Evolutionary conservation across 2,888 invertebrate species (phyloP), one percentile per base, ranked within the genome.

Genomic region (Neria commutata): DNA sequence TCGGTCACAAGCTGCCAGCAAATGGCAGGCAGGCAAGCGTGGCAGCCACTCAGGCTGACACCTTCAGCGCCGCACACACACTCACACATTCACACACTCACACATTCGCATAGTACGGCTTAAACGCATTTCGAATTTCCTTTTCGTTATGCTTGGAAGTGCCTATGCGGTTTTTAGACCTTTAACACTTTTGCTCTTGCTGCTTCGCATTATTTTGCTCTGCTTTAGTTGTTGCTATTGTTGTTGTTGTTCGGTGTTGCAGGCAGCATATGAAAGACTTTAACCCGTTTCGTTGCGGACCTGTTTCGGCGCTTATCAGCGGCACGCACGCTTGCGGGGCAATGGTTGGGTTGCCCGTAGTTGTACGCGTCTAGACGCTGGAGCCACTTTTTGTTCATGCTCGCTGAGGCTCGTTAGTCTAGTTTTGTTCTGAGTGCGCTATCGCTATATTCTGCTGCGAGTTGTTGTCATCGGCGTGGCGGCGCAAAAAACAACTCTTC

Each of bases 71-170:
- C 23, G 2, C 37, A 29, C 40, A 16, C 25, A 23, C 46, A 25
- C n/a, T 14, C 25, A 23, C 25, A 42, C 34, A 33, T 52, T n/a
- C 16, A 24, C 14, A 14, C 26, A 33, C 17, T 16, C 34, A 19
- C 17, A 16, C 50, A 19, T 14, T 11, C 34, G 11, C 5, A 14
- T 29, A 29, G 21, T 40, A 23, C 25, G 2, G 29, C 29, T n/a
- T 34, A 8, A 16, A 51, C 14, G 21, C 17, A 26, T 37, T 42
- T 40, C 14, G 49, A 66, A 68, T 75, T 73, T 73, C 71, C 66
- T 67, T 75, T 73, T 73, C 75, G 73, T 72, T 73, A 71, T 74
- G 71, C 67, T 67, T 56, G 60, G 25, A 62, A 57, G 19, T 19
- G 26, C 37, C 37, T 37, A 14, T 37, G 37, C 58, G 34, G 47